Base-by-base conservation (phyloP, 2,113 vertebrate species). In the Paraplagusia blochii region DNA sequence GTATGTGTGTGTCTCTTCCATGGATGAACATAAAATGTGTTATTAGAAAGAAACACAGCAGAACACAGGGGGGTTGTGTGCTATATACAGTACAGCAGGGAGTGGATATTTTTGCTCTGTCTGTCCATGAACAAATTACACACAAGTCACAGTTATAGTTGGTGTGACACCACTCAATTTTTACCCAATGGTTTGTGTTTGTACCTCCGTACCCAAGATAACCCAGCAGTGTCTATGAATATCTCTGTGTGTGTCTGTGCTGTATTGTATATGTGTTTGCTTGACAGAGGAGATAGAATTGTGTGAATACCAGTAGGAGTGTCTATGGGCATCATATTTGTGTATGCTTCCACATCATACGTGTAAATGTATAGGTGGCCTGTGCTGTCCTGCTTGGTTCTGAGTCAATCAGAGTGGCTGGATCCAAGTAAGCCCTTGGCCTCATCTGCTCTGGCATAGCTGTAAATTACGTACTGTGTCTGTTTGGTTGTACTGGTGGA, bases 81-180 rank as follows among this genome's bases (percentile, higher is more conserved):
- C 57, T 82, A 77, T 70, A 62, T 79, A 49, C 79, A 61, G 58
- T 79, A 49, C 79, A 61, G 58, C 72, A 76, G 78, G 58, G 79
- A 86, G 56, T 35, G 44, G 49, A 61, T 89, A 86, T 89, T 87
- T 86, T 79, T 69, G 64, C 75, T 74, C 75, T 62, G 66, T 66
- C 56, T 11, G 35, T 40, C 42, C 16, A 80, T 63, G 69, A 85
- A 83, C 69, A 79, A 82, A 85, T 87, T 83, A 78, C 61, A 77
- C 73, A 72, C 68, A 81, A 78, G 69, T 84, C 82, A 80, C 82
- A 86, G 81, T 80, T 80, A 55, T 50, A 74, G 63, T 76, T 68
- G 74, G 87, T 87, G 87, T 88, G 85, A 89, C 80, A 79, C 79
- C 70, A 76, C 84, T 74, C 74, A 84, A 85, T 85, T 88, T 81